Base-by-base conservation (phyloP, 1,140 invertebrate genomes). In the Hyles euphorbiae region DNA sequence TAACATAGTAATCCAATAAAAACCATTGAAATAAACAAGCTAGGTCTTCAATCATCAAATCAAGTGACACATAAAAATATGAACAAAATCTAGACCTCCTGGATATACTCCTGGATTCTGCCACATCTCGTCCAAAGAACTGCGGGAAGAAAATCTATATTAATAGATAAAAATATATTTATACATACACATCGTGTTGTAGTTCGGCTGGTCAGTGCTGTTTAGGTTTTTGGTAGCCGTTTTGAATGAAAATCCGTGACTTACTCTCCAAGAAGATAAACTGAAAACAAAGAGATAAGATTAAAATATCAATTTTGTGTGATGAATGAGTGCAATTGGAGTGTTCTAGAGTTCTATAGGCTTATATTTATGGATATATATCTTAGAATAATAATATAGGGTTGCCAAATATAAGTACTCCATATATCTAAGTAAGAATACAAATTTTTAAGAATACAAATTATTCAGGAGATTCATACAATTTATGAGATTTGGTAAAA, bases 141-240 rank as follows among this genome's bases (percentile, higher is more conserved):
- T 87, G 83, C 67, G 75, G 67, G 81, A 83, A 78, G 63, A 81
- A 76, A 74, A 71, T 61, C 47, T 48, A 11, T 46, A 50, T 12
- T 61, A 67, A 53, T 65, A 67, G 69, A 46, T 65, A 70, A 57
- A 63, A 64, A 65, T 58, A 59, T 65, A 65, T 69, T 69, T 65
- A 36, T 90, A 90, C 88, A 84, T 90, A 90, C 88, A 84, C 88
- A 90, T 89, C 58, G 83, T 86, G 62, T 81, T 83, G 82, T 87
- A 88, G 75, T 86, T 88, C 40, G 78, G 76, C 55, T 82, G 72
- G 6, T 85, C 78, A 55, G 78, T 75, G 34, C 69, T 54, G 52
- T 82, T 87, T 58, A 87, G 58, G 56, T 81, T 86, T 68, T 80
- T 67, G 58, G 83, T 70, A 66, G 74, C 78, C 83, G 76, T 87